Conservation (phyloP, 1,140 invertebrate genomes). For the Micrasema minimum region DNA sequence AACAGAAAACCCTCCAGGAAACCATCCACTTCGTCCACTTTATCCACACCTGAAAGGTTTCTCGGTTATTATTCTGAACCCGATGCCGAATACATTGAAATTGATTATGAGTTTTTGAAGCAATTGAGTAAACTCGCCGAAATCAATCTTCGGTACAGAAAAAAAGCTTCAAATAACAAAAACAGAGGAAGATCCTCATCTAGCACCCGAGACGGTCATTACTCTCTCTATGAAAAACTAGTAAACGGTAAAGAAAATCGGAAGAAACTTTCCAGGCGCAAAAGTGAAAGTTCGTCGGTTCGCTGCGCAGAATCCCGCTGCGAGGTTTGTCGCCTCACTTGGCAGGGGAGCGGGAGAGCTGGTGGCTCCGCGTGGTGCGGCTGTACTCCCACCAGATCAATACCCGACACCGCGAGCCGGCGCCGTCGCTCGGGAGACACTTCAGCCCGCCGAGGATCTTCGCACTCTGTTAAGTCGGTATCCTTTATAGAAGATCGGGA, state of each 20-base stretch:
- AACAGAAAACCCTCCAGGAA: conserved; percentile 50
- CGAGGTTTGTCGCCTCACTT: conserved; percentile 57
- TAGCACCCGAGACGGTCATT: conserved; percentile 26
- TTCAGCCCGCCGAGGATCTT: conserved; percentile 59
- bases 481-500: conserved; percentile 63
- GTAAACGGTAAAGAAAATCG: conserved; percentile 20
- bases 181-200: background rate
- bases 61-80: conserved; percentile 64
- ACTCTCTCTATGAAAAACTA: conserved; percentile 46
- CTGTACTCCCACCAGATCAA: too few species aligned
- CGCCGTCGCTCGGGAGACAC: background rate
- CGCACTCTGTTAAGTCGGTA: conserved; percentile 63
- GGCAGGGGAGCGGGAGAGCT: conserved; percentile 6
- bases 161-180: conserved; percentile 24
- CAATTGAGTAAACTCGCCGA: conserved; percentile 60
- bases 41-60: conserved; percentile 21
- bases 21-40: too few species aligned
- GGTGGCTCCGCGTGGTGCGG: conserved; percentile 14
- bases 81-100: conserved; percentile 66
- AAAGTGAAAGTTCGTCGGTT: conserved; percentile 28
- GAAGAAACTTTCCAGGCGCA: conserved; percentile 17
- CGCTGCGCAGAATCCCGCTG: conserved; percentile 56
- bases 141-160: conserved; percentile 46
- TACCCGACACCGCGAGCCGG: too few species aligned
- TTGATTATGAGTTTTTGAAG: conserved; percentile 65